Evolutionary conservation across 2,888 invertebrate species (phyloP).

Genomic region (Dioctria linearis): DNA sequence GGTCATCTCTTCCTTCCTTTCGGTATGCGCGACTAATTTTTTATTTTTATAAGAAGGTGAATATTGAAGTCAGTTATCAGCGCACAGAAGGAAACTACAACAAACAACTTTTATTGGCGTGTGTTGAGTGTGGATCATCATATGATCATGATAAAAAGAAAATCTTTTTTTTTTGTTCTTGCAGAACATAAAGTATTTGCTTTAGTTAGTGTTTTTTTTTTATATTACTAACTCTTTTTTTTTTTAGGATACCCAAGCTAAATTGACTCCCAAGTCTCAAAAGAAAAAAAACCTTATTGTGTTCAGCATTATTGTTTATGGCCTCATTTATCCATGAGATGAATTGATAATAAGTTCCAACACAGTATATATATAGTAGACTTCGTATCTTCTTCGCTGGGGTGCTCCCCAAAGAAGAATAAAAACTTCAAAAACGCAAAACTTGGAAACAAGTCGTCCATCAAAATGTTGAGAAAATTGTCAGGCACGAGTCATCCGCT

Average conservation of each 20-base stretch:
- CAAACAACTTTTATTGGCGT: too few species aligned
- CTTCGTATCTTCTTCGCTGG: slow-evolving; percentile 5
- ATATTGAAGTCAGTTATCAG: neutral
- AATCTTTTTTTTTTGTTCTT: too few species aligned
- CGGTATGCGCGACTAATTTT: neutral
- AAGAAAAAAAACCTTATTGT: neutral
- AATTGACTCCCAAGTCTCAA: too few species aligned
- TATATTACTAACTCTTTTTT: too few species aligned
- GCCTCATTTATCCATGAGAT: slow-evolving; percentile 55
- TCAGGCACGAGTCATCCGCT: slow-evolving; percentile 40
- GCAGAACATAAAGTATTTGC: too few species aligned
- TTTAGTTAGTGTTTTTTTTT: too few species aligned
- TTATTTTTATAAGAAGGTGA: slow-evolving; percentile 12
- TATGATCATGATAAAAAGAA: too few species aligned
- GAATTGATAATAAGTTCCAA: slow-evolving; percentile 54
- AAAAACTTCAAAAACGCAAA: slow-evolving; percentile 4
- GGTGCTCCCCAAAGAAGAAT: neutral
- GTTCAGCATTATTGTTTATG: slow-evolving; percentile 56
- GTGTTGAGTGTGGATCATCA: too few species aligned
- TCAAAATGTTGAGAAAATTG: slow-evolving; percentile 45
- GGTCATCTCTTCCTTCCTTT: slow-evolving; percentile 51
- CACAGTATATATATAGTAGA: neutral
- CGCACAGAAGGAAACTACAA: too few species aligned
- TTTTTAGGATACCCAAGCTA: too few species aligned
- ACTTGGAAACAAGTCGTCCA: slow-evolving; percentile 48